These are phyloP conservation scores for Athrips mouffetella DNA, from an alignment of 2,888 invertebrate genomes.

Conservation along the genomic window DNA sequence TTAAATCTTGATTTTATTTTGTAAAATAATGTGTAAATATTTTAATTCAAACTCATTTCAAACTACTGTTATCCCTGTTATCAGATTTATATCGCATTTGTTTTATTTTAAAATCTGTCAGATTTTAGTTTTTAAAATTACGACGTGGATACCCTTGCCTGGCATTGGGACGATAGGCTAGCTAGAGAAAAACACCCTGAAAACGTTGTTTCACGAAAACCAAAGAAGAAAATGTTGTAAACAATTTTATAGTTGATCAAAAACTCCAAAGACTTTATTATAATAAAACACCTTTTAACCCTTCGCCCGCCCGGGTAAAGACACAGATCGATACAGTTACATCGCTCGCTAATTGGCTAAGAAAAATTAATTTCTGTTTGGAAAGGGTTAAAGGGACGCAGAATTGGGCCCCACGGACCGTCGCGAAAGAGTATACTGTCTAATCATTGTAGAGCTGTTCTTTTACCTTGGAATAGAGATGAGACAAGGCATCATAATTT, in stretches of 20 bases:
- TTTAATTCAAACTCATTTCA: too few species aligned
- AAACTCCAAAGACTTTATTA: background rate
- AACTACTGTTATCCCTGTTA: too few species aligned
- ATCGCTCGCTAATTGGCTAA: slow-evolving; percentile 68
- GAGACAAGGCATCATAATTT: too few species aligned
- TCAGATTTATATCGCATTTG: too few species aligned
- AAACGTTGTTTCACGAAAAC: too few species aligned
- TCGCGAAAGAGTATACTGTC: slow-evolving; percentile 55
- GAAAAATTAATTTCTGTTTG: slow-evolving; percentile 69
- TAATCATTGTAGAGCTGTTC: slow-evolving; percentile 53
- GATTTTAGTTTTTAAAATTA: too few species aligned
- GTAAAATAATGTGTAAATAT: too few species aligned
- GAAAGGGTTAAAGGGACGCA: slow-evolving; percentile 56
- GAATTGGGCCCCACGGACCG: slow-evolving; percentile 63
- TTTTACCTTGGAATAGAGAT: slow-evolving; percentile 3
- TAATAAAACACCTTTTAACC: background rate
- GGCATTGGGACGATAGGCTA: too few species aligned
- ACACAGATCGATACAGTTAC: slow-evolving; percentile 54
- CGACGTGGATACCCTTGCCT: too few species aligned
- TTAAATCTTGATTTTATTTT: too few species aligned
- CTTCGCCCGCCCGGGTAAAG: background rate
- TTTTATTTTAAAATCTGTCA: too few species aligned
- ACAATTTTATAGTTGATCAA: background rate
- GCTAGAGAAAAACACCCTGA: too few species aligned
- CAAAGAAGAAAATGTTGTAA: background rate